Evolutionary conservation across 2,113 vertebrate genomes (phyloP).

Genomic region (Anser brachyrhynchus): DNA sequence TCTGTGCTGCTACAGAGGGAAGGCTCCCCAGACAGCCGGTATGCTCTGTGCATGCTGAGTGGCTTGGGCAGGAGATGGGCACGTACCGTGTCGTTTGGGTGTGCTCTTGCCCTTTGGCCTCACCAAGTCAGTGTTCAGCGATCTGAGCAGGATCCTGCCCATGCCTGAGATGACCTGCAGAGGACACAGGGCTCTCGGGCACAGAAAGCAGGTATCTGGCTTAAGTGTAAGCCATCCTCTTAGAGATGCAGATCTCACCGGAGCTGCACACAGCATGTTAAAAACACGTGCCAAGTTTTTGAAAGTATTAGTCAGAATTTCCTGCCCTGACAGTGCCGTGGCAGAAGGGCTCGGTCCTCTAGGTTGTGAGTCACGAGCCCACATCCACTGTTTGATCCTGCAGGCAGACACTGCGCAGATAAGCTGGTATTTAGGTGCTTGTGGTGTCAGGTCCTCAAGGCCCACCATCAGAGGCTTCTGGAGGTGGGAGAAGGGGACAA

Average conservation of each 20-base stretch:
- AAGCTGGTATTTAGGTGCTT: not conserved
- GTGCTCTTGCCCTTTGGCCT: not conserved
- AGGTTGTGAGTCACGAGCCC: not conserved
- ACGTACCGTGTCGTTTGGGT: not conserved
- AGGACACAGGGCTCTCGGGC: not conserved
- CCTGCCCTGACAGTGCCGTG: not conserved
- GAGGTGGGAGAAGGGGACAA: not conserved
- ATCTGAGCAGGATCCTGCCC: not conserved
- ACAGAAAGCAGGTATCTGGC: not conserved
- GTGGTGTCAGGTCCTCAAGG: not conserved
- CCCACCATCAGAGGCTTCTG: not conserved
- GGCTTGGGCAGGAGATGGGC: not conserved
- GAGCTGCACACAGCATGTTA: not conserved
- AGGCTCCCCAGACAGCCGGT: not conserved
- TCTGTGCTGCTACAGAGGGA: not conserved
- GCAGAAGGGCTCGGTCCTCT: not conserved
- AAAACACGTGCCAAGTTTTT: not conserved
- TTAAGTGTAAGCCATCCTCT: not conserved
- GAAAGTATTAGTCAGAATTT: not conserved
- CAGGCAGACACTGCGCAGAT: rapidly evolving
- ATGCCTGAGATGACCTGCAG: not conserved
- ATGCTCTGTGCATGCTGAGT: not conserved
- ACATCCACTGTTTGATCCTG: not conserved
- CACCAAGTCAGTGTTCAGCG: not conserved
- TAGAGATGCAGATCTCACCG: not conserved